Conservation (phyloP, 1,140 invertebrate species). For the Danaus plexippus region DNA sequence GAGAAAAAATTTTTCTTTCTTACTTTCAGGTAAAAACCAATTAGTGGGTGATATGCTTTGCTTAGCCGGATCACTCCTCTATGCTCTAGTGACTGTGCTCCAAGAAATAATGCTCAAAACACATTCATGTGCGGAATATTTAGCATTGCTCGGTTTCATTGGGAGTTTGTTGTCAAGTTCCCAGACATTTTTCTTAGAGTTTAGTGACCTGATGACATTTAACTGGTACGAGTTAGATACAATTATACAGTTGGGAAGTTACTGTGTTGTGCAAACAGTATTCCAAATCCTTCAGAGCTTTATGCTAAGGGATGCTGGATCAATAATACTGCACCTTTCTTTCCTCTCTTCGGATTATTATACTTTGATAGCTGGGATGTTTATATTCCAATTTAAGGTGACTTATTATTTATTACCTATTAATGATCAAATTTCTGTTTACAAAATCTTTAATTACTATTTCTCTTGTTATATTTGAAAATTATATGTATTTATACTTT, state of each 20-base stretch:
- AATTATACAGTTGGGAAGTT: conserved; percentile 56
- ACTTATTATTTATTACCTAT: conserved; percentile 20
- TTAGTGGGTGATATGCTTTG: conserved; percentile 89
- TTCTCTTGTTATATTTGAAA: too few species aligned
- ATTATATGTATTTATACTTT: too few species aligned
- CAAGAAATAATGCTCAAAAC: conserved; percentile 89
- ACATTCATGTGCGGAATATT: conserved; percentile 84
- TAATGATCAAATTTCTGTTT: background rate
- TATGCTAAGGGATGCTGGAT: conserved; percentile 84
- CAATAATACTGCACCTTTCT: conserved; percentile 86
- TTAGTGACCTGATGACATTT: conserved; percentile 73
- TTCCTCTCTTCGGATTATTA: conserved; percentile 90
- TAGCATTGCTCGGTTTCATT: conserved; percentile 89
- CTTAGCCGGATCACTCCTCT: conserved; percentile 84
- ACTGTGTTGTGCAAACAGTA: conserved; percentile 75
- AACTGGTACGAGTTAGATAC: conserved; percentile 68
- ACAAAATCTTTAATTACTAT: too few species aligned
- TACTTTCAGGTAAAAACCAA: conserved; percentile 80
- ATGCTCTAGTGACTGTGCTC: conserved; percentile 86
- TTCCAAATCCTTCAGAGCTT: conserved; percentile 85
- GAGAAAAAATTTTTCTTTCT: conserved; percentile 15
- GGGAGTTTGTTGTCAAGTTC: conserved; percentile 84
- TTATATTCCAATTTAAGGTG: conserved; percentile 88
- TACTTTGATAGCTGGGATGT: conserved; percentile 84
- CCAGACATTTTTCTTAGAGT: conserved; percentile 76